phyloP scores from a whole-genome alignment of 2,113 vertebrate genomes.

The Phrynosoma platyrhinos region DNA sequence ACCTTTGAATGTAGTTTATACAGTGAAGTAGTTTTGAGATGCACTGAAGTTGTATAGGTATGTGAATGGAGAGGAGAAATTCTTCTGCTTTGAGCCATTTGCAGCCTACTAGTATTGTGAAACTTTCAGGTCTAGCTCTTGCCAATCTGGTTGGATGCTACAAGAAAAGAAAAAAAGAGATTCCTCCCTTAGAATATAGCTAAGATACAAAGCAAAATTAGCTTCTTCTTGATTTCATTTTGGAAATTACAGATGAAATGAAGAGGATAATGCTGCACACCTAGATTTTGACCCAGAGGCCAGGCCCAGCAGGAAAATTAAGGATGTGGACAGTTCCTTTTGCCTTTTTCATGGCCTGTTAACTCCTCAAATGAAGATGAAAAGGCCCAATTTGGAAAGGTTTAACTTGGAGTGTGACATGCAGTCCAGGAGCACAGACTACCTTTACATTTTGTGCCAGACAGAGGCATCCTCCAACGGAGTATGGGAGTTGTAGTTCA shows the following conservation, averaged over 20 bases:
- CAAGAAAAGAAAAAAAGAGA: background rate
- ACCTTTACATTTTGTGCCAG: background rate
- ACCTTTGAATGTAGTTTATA: background rate
- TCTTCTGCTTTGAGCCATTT: background rate
- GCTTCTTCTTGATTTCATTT: background rate
- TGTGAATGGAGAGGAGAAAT: background rate
- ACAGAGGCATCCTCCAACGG: background rate
- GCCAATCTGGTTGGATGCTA: background rate
- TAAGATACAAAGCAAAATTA: background rate
- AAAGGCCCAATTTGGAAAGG: background rate
- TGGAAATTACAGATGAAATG: background rate
- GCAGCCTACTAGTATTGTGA: background rate
- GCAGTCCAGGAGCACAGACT: background rate
- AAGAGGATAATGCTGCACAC: background rate
- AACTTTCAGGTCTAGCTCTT: background rate
- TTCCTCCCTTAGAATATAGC: background rate
- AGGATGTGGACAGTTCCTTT: background rate
- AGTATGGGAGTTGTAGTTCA: too few species aligned
- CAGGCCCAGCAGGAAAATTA: background rate
- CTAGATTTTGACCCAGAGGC: background rate
- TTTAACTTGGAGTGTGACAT: background rate
- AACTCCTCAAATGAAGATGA: background rate
- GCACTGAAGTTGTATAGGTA: background rate
- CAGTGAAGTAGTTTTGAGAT: background rate
- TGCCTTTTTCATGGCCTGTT: background rate